These are phyloP conservation scores for Copidosoma floridanum DNA, from an alignment of 1,140 invertebrate species.

Conservation along the genomic window DNA sequence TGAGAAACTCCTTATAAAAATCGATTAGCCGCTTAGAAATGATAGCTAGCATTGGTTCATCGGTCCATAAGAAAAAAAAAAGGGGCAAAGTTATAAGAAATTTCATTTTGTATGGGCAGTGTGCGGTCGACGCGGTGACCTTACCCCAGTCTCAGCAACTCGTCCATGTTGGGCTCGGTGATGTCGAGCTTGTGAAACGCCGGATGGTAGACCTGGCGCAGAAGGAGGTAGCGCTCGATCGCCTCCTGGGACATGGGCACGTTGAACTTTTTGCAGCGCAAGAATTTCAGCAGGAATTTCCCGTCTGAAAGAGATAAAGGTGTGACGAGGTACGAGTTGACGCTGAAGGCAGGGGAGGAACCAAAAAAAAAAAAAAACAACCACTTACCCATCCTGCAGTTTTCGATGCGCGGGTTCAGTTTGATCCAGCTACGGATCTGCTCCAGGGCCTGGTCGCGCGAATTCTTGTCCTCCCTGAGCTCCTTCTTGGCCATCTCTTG, in stretches of 20 bases:
- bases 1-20: too few species aligned
- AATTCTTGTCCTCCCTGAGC: slow-evolving; percentile 67
- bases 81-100: too few species aligned
- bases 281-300: slow-evolving; percentile 73
- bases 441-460: slow-evolving; percentile 65
- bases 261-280: slow-evolving; percentile 81
- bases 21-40: too few species aligned
- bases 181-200: slow-evolving; percentile 75
- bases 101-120: too few species aligned
- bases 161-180: slow-evolving; percentile 66
- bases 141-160: slow-evolving; percentile 71
- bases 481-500: slow-evolving; percentile 66
- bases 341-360: not conserved
- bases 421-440: slow-evolving; percentile 71
- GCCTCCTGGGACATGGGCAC: slow-evolving; percentile 79
- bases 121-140: too few species aligned
- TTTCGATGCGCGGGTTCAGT: slow-evolving; percentile 69
- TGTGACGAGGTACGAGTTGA: not conserved
- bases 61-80: too few species aligned
- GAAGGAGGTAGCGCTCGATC: slow-evolving; percentile 77
- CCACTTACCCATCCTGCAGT: slow-evolving; percentile 65
- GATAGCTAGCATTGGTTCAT: too few species aligned
- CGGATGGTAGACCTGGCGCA: slow-evolving; percentile 68
- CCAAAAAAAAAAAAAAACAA: slow-evolving; percentile 8
- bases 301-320: slow-evolving; percentile 67